These are phyloP conservation scores for Psittacula echo DNA, from an alignment of 2,797 vertebrate species.

Conservation along the genomic window DNA sequence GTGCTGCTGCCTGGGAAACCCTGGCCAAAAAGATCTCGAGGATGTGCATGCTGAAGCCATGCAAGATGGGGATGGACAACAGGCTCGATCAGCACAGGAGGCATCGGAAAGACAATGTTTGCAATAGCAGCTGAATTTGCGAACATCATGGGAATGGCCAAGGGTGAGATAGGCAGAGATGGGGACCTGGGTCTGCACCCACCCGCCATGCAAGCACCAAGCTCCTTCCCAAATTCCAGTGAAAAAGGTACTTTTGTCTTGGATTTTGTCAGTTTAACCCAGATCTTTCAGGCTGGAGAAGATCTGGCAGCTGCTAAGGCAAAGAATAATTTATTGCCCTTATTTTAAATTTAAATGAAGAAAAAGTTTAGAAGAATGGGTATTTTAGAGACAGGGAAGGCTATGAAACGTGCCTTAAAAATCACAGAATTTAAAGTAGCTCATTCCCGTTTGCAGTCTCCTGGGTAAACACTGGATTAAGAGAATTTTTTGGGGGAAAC, in stretches of 20 bases:
- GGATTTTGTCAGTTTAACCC: slow-evolving; percentile 9
- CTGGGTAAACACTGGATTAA: slow-evolving; percentile 59
- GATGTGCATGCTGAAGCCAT: not conserved
- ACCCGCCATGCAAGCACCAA: not conserved
- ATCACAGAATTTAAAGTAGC: slow-evolving; percentile 22
- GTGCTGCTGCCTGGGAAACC: rapidly evolving
- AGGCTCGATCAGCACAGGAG: not conserved
- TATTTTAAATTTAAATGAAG: slow-evolving; percentile 66
- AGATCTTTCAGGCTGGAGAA: slow-evolving; percentile 12
- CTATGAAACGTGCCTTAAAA: slow-evolving; percentile 23
- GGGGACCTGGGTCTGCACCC: not conserved
- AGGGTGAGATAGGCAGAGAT: not conserved
- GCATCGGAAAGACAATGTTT: not conserved
- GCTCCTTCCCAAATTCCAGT: not conserved
- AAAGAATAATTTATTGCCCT: slow-evolving; percentile 50
- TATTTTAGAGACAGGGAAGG: slow-evolving; percentile 19
- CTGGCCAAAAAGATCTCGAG: rapidly evolving
- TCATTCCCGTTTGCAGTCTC: slow-evolving; percentile 23
- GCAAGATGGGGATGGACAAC: not conserved
- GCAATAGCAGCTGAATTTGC: not conserved
- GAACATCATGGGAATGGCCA: not conserved
- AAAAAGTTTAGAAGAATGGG: not conserved
- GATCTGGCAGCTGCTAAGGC: slow-evolving; percentile 36
- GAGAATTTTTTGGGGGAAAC: slow-evolving; percentile 42
- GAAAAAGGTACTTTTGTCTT: not conserved